Percentiles rank a stretch among this genome's conserved stretches.
Evolutionary conservation across 2,113 vertebrate genomes (phyloP).

Genomic region (Perca flavescens): DNA sequence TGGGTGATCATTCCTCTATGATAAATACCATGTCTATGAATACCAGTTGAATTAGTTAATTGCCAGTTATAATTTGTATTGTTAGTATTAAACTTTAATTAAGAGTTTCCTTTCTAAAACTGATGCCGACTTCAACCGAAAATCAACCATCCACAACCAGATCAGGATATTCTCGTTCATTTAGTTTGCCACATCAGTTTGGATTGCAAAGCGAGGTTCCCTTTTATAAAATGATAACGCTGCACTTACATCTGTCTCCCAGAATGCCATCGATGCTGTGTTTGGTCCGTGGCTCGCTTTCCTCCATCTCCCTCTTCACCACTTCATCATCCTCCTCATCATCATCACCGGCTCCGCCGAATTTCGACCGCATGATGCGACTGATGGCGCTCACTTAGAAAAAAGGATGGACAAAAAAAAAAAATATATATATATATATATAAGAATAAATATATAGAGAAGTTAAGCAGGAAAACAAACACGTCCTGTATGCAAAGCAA

Average conservation of each 20-base stretch:
- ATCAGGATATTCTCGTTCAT: not conserved
- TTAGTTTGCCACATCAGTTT: not conserved
- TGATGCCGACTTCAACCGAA: not conserved
- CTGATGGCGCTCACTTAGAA: slow-evolving; percentile 96
- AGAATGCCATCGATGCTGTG: slow-evolving; percentile 99
- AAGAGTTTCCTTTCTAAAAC: not conserved
- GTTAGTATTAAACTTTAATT: not conserved
- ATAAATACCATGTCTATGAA: not conserved
- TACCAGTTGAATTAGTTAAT: not conserved
- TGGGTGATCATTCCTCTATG: not conserved
- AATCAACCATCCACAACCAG: not conserved
- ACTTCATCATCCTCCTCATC: slow-evolving; percentile 96
- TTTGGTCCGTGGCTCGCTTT: slow-evolving; percentile 94
- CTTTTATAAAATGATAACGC: not conserved
- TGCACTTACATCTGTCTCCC: slow-evolving; percentile 94
- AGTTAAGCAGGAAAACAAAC: not conserved
- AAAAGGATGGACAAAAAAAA: not conserved
- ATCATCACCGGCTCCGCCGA: slow-evolving; percentile 91
- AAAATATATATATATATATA: not conserved
- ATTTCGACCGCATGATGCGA: slow-evolving; percentile 96
- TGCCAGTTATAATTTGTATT: not conserved
- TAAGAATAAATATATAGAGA: not conserved
- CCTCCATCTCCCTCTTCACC: slow-evolving; percentile 94
- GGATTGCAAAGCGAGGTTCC: not conserved
- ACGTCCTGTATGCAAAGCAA: not conserved